These are phyloP conservation scores for Megalops atlanticus DNA, from an alignment of 2,113 vertebrate genomes.

Conservation along the genomic window DNA sequence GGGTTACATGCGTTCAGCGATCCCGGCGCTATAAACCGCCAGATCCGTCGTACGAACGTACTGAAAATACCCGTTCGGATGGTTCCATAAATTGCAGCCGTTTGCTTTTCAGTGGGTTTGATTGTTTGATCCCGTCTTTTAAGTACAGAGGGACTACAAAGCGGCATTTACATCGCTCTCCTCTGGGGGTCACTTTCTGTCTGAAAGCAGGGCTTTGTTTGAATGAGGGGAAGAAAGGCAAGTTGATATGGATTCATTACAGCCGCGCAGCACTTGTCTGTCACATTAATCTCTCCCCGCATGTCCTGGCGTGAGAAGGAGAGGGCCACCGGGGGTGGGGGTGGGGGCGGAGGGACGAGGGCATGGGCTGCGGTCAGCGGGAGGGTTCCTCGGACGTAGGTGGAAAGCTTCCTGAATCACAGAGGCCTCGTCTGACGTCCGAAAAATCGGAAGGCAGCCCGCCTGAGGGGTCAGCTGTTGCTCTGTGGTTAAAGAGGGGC, in stretches of 20 bases:
- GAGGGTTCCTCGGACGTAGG: constrained; percentile 16
- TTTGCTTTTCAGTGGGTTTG: constrained; percentile 39
- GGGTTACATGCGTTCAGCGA: constrained; percentile 46
- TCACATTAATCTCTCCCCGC: neutral
- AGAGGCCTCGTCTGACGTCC: constrained; percentile 44
- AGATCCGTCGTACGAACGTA: constrained; percentile 39
- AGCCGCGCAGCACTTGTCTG: neutral
- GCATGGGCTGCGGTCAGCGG: neutral
- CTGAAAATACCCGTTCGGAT: constrained; percentile 17
- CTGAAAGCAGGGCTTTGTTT: neutral
- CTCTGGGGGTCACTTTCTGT: neutral
- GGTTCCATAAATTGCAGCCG: neutral
- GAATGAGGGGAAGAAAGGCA: neutral
- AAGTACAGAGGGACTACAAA: neutral
- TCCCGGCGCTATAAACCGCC: constrained; percentile 49
- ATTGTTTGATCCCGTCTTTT: constrained; percentile 33
- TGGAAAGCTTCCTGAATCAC: constrained; percentile 47
- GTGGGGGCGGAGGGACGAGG: neutral
- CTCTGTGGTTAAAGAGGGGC: neutral
- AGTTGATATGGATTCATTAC: neutral
- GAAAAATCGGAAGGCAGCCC: constrained; percentile 43
- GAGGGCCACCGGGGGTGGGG: no score
- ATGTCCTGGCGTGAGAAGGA: neutral
- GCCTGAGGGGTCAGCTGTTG: constrained; percentile 28
- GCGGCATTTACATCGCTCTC: neutral